Base-by-base conservation (phyloP, 2,113 vertebrate genomes). In the Vanacampus margaritifer region DNA sequence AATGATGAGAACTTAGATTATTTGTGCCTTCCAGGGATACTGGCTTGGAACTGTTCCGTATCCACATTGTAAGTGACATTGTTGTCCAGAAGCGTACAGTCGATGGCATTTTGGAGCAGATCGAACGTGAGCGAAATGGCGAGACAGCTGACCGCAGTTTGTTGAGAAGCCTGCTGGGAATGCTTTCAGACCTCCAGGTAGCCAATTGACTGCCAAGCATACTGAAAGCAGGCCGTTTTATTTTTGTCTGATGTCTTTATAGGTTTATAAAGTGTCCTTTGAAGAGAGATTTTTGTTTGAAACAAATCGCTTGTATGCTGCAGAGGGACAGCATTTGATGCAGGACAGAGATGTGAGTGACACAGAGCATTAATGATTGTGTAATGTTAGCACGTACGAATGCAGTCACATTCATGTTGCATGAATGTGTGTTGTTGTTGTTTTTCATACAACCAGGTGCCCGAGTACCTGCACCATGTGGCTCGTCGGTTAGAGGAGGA, bases 241-340 rank as follows among this genome's bases (percentile, higher is more conserved):
- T 36, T 50, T 5, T 50, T 62, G 11, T 66, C 48, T 51, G 0
- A 8, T 23, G 53, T 48, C 35, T 61, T 13, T 58, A 56, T 39
- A 98, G 97, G 98, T 98, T 81, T 99, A 99, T 87, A 97, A 97
- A 84, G 97, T 98, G 87, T 98, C 95, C 62, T 99, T 99, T 60
- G 97, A 99, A 72, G 94, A 98, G 56, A 90, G 93, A 74, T 99
- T 99, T 91, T 90, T 99, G 89, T 92, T 92, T 82, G 97, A 99
- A 91, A 99, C 97, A 28, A 96, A 98, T 83, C 93, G 96, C 1
- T 89, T 99, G 61, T 99, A 98, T 28, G 94, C 96, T 76, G 93
- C 97, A 63, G 97, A 98, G 88, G 97, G 97, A 65, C 97, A 98
- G 89, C 93, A 94, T 69, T 92, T 98, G 71, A 98, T 98, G 97